phyloP scores from a whole-genome alignment of 2,797 vertebrate genomes.

The Chelmon rostratus region DNA sequence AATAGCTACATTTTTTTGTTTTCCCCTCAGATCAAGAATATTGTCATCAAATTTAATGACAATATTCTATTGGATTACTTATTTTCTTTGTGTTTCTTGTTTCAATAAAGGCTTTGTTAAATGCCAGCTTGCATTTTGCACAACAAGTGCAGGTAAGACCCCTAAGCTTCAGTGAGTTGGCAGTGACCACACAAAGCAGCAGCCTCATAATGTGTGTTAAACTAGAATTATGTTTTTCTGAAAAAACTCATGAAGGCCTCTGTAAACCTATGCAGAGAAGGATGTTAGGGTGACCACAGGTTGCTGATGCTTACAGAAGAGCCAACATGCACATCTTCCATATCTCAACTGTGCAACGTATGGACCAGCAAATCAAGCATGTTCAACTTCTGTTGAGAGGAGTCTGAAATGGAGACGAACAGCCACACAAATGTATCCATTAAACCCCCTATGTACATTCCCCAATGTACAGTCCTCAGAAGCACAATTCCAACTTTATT shows the following conservation, averaged over 20 bases:
- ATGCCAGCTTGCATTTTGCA: not conserved
- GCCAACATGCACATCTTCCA: not conserved
- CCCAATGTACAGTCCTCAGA: not conserved
- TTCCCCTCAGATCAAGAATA: not conserved
- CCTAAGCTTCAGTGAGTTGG: not conserved
- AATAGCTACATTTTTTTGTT: no score
- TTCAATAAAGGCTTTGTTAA: slow-evolving; percentile 9
- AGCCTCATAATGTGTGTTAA: not conserved
- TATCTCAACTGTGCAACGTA: not conserved
- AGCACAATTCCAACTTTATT: not conserved
- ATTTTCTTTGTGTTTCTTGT: not conserved
- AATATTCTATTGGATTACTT: not conserved
- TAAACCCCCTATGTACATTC: not conserved
- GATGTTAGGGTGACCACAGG: not conserved
- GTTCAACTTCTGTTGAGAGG: not conserved
- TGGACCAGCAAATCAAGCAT: not conserved
- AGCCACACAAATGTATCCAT: not conserved
- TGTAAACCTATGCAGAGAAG: no score
- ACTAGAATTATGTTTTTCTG: not conserved
- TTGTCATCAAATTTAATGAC: not conserved
- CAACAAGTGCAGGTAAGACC: slow-evolving; percentile 2
- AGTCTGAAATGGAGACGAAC: not conserved
- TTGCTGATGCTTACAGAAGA: not conserved
- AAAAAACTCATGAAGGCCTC: not conserved
- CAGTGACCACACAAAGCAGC: slow-evolving; percentile 7